Conservation (phyloP, 2,888 invertebrate genomes). For the Alsophila aescularia region DNA sequence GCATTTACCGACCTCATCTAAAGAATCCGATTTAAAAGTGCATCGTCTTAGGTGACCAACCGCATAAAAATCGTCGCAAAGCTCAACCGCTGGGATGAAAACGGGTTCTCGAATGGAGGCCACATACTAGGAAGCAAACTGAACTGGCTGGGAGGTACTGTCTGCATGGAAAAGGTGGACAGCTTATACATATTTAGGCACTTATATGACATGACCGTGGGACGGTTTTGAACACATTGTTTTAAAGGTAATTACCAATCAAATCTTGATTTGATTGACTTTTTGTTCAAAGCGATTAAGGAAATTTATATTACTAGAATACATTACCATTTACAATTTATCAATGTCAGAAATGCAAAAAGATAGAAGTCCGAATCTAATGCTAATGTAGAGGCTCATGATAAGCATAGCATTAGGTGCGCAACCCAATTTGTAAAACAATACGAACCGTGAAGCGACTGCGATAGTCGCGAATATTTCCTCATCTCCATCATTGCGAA, state of each 20-base stretch:
- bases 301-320: not conserved
- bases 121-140: slow-evolving; percentile 42
- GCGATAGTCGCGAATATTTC: slow-evolving; percentile 73
- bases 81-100: slow-evolving; percentile 37
- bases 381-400: slow-evolving; percentile 18
- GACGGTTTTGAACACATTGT: slow-evolving; percentile 1
- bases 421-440: slow-evolving; percentile 23
- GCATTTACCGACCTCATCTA: slow-evolving; percentile 19
- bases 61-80: slow-evolving; percentile 36
- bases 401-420: slow-evolving; percentile 29
- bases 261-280: not conserved
- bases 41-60: slow-evolving; percentile 30
- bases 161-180: slow-evolving; percentile 21
- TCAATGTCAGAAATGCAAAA: slow-evolving; percentile 4
- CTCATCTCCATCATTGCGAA: slow-evolving; percentile 75
- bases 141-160: slow-evolving; percentile 25
- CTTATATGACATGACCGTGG: slow-evolving; percentile 13
- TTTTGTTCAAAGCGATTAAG: not conserved
- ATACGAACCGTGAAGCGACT: slow-evolving; percentile 77
- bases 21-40: slow-evolving; percentile 24
- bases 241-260: slow-evolving; percentile 4
- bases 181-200: not conserved
- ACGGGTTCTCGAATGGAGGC: slow-evolving; percentile 43
- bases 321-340: slow-evolving; percentile 1
- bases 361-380: slow-evolving; percentile 18